Base-by-base conservation (phyloP, 2,113 vertebrate species). In the Psilopsiagon aymara region DNA sequence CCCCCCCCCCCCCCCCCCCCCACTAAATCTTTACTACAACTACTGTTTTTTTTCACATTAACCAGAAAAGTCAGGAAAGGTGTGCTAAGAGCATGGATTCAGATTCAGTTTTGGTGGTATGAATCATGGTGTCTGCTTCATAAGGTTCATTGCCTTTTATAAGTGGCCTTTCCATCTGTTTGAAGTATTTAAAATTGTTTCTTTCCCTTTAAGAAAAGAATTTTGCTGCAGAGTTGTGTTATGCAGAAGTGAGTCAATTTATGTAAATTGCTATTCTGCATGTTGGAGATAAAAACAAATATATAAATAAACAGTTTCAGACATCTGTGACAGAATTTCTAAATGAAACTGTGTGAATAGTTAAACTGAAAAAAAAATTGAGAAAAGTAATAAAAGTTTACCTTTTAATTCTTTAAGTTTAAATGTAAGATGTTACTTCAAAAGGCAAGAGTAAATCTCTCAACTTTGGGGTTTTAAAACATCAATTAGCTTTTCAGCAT, bases 261-360 rank as follows among this genome's bases (percentile, higher is more conserved):
- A 98, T 98, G 98, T 96, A 98, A 98, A 98, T 98, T 74, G 97
- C 94, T 92, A 69, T 96, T 98, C 98, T 98, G 98, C 90, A 95
- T 66, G 77, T 77, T 93, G 46, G 82, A 98, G 98, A 98, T 98
- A 95, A 97, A 98, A 97, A 98, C 97, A 96, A 91, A 78, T 87
- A 92, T 85, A 90, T 76, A 96, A 94, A 96, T 88, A 96, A 91
- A 96, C 84, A 95, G 85, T 97, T 97, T 97, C 95, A 97, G 96
- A 97, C 95, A 96, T 97, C 96, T 97, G 95, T 97, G 96, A 95
- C 96, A 97, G 93, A 97, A 94, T 97, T 98, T 97, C 95, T 94
- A 97, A 97, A 97, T 92, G 73, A 97, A 95, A 94, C 86, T 77
- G 94, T 81, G 66, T 74, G 91, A 97, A 93, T 94, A 82, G 87